Base-by-base conservation (phyloP, 1,140 invertebrate species). In the Ceratitis capitata region DNA sequence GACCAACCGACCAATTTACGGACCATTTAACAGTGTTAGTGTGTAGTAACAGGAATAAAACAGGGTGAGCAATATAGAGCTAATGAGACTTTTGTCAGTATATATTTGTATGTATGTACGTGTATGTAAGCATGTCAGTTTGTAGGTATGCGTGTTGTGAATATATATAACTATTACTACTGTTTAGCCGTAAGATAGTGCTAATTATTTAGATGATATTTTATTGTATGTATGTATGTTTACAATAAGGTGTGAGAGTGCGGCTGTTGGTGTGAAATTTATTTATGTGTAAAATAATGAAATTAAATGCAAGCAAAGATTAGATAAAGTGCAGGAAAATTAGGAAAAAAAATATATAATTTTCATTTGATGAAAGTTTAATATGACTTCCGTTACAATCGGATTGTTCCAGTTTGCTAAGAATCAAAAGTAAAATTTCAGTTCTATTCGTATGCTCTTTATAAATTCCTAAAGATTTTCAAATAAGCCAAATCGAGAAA, bases 1-100 rank as follows among this genome's bases (percentile, higher is more conserved):
- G n/a, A n/a, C n/a, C n/a, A n/a, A n/a, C n/a, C n/a, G n/a, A n/a
- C 69, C 39, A 19, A 74, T 39, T 42, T 74, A 74, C 69, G 45
- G 69, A 14, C 69, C 35, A 74, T 74, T 74, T 42, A 74, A 74
- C 56, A 61, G 56, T 61, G n/a, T n/a, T n/a, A n/a, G n/a, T n/a
- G n/a, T n/a, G n/a, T 74, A 74, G 35, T 45, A 74, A 74, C 69
- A 23, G 69, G 69, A 29, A 45, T 74, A 74, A 74, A 74, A 74
- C 69, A 74, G 69, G 69, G 69, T 74, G 69, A 42, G 69, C 69
- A 74, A 74, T 74, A 74, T 74, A 74, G 69, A 74, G 69, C 69
- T 74, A 45, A 45, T 23, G 69, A 74, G 69, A 74, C 69, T 74
- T 42, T 74, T 74, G 16, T 74, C 42, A 74, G 45, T 39, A 74